Evolutionary conservation across 2,797 vertebrate genomes (phyloP), one percentile per base, ranked within the genome.

Genomic region (Scarus forsteni): DNA sequence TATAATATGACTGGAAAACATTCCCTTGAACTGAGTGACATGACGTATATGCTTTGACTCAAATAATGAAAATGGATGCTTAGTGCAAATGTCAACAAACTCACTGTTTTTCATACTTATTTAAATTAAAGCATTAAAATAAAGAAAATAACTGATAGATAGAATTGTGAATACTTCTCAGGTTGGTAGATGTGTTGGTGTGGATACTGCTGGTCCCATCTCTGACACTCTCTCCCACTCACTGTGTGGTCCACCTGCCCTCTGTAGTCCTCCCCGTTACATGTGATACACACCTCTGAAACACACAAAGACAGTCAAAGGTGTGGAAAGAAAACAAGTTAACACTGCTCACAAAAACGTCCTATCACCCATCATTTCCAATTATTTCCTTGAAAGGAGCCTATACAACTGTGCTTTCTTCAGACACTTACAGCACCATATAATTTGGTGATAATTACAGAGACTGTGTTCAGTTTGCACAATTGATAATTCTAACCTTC

Each of bases 201-300:
- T 0, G 98, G 98, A 65, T 92, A 89, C 91, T 99, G 98, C 87
- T 97, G 94, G 88, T 99, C 98, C 98, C 98, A 99, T 83, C 97
- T 93, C 89, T 99, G 98, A 88, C 98, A 99, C 89, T 99, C 97
- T 0, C 44, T 91, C 42, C 96, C 96, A 0, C 71, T 96, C 64
- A 95, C 94, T 0, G 97, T 98, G 89, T 90, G 93, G 87, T 99
- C 98, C 52, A 98, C 92, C 0, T 94, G 85, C 0, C 98, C 98
- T 0, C 95, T 92, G 89, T 99, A 99, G 67, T 97, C 95, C 82
- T 99, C 98, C 0, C 98, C 98, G 0, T 98, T 99, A 81, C 98
- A 99, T 2, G 92, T 95, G 79, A 98, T 86, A 45, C 98, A 99
- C 1, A 95, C 84, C 2, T 95, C 98, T 93, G 85, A 39, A 73